These are phyloP conservation scores for Metallyticus violacea DNA, from an alignment of 2,888 invertebrate species.

Conservation along the genomic window DNA sequence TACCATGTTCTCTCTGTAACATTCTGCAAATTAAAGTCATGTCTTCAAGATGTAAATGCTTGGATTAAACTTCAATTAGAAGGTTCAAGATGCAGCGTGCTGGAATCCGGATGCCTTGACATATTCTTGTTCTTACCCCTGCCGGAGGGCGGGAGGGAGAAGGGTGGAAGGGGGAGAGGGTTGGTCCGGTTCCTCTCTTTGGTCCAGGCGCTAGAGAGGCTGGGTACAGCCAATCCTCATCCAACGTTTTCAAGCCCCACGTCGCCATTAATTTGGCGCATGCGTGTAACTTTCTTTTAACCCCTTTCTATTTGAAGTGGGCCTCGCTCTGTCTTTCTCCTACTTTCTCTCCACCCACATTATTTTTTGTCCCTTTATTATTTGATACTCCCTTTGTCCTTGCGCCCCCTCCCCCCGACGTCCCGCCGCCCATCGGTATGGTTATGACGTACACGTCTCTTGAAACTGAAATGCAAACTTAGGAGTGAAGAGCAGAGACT, in stretches of 20 bases:
- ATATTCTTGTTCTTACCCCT: background rate
- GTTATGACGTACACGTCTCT: background rate
- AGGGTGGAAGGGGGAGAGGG: background rate
- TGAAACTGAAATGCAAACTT: background rate
- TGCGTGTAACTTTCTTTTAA: background rate
- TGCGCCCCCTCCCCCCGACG: background rate
- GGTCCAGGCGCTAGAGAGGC: background rate
- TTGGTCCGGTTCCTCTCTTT: background rate
- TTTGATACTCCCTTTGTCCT: background rate
- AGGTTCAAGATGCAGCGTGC: background rate
- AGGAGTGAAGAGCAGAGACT: background rate
- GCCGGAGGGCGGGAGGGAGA: too few relatives aligned
- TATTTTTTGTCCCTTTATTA: background rate
- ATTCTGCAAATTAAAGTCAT: too few relatives aligned
- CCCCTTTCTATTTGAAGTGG: background rate
- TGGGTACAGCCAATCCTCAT: background rate
- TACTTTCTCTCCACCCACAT: background rate
- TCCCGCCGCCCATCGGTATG: background rate
- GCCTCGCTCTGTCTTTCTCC: background rate
- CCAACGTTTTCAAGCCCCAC: background rate
- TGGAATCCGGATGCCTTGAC: too few relatives aligned
- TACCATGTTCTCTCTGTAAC: too few relatives aligned
- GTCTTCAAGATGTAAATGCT: background rate
- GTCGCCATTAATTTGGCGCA: background rate
- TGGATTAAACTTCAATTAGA: background rate